phyloP scores from a whole-genome alignment of 2,113 vertebrate species.

The Herpetotheres cachinnans region DNA sequence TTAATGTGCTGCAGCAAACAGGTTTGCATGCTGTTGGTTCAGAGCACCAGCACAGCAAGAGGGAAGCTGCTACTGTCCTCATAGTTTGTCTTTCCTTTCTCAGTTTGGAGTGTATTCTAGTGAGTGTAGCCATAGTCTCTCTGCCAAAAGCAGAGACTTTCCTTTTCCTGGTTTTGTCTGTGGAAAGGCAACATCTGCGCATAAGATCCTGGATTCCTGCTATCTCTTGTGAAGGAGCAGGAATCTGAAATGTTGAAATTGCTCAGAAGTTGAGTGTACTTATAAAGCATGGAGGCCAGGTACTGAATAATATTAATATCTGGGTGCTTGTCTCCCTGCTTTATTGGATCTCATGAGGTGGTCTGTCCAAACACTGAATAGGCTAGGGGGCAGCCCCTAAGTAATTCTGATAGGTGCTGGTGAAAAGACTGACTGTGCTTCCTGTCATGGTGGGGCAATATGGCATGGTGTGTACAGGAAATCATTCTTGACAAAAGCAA shows the following conservation, averaged over 20 bases:
- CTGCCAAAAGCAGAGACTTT: background rate
- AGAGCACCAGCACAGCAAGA: background rate
- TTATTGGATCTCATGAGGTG: background rate
- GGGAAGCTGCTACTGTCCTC: background rate
- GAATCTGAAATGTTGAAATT: background rate
- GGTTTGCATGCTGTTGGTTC: background rate
- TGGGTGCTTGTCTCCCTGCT: background rate
- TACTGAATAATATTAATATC: background rate
- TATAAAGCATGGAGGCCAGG: background rate
- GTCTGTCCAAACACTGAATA: background rate
- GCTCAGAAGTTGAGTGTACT: background rate
- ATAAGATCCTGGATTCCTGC: background rate
- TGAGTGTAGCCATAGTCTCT: background rate
- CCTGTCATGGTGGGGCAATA: background rate
- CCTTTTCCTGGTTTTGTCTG: background rate
- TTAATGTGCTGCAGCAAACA: background rate
- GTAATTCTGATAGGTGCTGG: background rate
- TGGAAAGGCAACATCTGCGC: background rate
- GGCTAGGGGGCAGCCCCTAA: background rate
- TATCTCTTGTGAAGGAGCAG: background rate
- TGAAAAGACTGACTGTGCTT: background rate
- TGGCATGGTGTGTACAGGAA: background rate
- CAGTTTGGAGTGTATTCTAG: background rate
- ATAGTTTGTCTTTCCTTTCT: background rate
- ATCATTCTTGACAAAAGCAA: background rate